Percentiles rank a stretch among this genome's conserved stretches.
Conservation (phyloP, 2,888 invertebrate species). For the Melieria omissa region DNA sequence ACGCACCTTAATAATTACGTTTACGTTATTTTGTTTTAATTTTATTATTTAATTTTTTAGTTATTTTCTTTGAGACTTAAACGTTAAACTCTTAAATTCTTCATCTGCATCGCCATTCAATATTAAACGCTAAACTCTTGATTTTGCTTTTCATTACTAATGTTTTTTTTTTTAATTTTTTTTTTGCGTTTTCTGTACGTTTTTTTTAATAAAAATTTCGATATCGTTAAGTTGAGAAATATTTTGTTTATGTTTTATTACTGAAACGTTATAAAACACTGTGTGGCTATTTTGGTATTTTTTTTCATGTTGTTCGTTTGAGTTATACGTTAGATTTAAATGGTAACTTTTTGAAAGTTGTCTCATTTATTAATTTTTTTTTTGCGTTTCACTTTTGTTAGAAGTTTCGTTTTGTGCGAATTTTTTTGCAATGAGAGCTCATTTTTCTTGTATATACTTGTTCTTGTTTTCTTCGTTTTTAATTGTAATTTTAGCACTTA, state of each 20-base stretch:
- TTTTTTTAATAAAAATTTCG: constrained; percentile 13
- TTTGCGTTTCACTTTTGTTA: constrained; percentile 16
- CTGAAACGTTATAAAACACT: constrained; percentile 28
- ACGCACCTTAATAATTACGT: constrained; percentile 26
- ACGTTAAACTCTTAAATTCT: constrained; percentile 18
- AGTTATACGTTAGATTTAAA: not conserved
- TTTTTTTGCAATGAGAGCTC: constrained; percentile 11
- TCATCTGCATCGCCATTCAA: constrained; percentile 11
- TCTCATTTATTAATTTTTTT: not conserved
- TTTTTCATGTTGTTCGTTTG: constrained; percentile 1
- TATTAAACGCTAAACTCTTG: constrained; percentile 17
- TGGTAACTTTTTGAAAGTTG: too few relatives aligned
- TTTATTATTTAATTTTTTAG: not conserved
- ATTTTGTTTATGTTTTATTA: constrained; percentile 20
- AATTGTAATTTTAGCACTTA: too few relatives aligned
- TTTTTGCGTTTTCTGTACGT: constrained; percentile 3
- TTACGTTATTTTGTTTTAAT: constrained; percentile 7
- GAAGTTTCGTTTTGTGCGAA: constrained; percentile 7
- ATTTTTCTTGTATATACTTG: constrained; percentile 14
- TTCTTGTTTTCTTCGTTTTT: constrained; percentile 12
- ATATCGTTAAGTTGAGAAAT: constrained; percentile 9
- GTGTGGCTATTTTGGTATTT: constrained; percentile 6
- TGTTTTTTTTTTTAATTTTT: constrained; percentile 12
- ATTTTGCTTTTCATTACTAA: not conserved
- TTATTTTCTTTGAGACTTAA: not conserved